Evolutionary conservation across 2,888 invertebrate genomes (phyloP), one percentile per base, ranked within the genome.

Genomic region (Heliconius charithonia): DNA sequence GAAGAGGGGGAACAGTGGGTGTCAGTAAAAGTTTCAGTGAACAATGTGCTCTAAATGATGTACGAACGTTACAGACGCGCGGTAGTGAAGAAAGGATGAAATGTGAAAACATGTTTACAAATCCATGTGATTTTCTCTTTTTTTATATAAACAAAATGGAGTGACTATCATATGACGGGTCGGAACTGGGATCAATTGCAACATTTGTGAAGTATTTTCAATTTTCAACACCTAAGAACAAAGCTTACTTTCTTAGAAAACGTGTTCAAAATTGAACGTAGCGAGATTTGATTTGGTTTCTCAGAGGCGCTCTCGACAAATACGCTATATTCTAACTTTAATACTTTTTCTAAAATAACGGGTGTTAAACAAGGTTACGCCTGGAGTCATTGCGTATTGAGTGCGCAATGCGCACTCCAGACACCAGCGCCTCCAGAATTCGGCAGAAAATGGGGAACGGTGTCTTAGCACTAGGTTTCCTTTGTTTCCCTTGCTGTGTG

Each of bases 11-110:
- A 63, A 62, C 63, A 74, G 27, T 41, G 74, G 59, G 63, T 74
- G 74, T 74, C 74, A 74, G 63, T 63, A 63, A 74, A 74, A 74
- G 62, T 74, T 63, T 63, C 41, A 41, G 37, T 37, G 37, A 74
- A 74, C 74, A 63, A 74, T 74, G 32, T 9, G 41, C 41, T 25
- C 63, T 63, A 74, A 74, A 74, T 41, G 74, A 74, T 74, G 62
- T 74, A 63, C 37, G 73, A 74, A 63, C 63, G 62, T 41, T 63
- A 25, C 73, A 25, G 62, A 27, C 37, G 41, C 37, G 41, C 25
- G 27, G 25, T 62, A 27, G 74, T 65, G 19, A 63, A 41, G 63
- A 41, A 62, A 45, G 62, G 63, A 74, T 74, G 62, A 45, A 63
- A 27, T 62, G 22, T 37, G 41, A 74, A 62, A 74, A 74, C 45